Evolutionary conservation across 2,797 vertebrate genomes (phyloP).

Genomic region (Spheniscus humboldti): DNA sequence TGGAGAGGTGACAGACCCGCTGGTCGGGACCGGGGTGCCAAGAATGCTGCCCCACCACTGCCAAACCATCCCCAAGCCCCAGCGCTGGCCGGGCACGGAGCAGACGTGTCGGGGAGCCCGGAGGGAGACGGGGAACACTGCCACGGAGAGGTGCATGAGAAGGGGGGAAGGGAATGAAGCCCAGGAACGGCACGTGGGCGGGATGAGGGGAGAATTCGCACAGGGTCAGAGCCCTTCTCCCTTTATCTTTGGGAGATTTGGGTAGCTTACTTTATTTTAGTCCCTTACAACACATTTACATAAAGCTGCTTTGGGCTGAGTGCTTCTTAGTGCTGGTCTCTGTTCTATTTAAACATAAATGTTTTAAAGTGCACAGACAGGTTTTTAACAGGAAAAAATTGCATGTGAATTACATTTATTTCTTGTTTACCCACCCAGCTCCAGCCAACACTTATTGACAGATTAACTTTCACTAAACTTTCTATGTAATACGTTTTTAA

Average conservation of each 20-base stretch:
- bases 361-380: conserved; percentile 59
- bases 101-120: background rate
- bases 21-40: background rate
- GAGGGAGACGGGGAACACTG: background rate
- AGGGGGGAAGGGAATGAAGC: background rate
- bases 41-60: background rate
- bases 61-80: background rate
- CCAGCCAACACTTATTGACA: conserved; percentile 48
- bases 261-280: conserved; percentile 67
- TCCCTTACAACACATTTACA: conserved; percentile 58
- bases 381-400: conserved; percentile 49
- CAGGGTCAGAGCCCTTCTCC: conserved; percentile 34
- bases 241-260: conserved; percentile 60
- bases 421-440: conserved; percentile 62
- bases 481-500: conserved; percentile 51
- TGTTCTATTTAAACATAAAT: conserved; percentile 68
- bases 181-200: background rate
- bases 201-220: background rate
- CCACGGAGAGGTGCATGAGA: background rate
- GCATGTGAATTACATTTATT: conserved; percentile 59
- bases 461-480: conserved; percentile 75
- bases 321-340: conserved; percentile 66
- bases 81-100: background rate
- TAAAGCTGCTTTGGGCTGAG: conserved; percentile 71
- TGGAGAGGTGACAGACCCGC: background rate